Conservation (phyloP, 2,797 vertebrate genomes). For the Hyperoplus lanceolatus region DNA sequence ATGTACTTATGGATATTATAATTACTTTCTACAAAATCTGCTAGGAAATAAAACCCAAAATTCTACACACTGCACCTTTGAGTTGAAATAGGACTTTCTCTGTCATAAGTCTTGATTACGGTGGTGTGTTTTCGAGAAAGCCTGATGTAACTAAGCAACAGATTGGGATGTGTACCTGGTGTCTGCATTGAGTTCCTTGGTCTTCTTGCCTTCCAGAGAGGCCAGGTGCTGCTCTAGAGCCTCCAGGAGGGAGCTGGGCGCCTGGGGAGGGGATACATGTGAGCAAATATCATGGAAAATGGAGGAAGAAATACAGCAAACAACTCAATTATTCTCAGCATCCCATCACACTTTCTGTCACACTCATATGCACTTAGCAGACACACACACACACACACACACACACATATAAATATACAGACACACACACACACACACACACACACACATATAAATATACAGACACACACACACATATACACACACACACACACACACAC, state of each 20-base stretch:
- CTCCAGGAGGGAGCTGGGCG: constrained; percentile 95
- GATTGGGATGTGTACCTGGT: constrained; percentile 83
- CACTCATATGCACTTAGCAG: constrained; percentile 13
- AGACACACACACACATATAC: constrained; percentile 27
- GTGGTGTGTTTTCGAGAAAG: background rate
- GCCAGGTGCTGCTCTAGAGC: constrained; percentile 95
- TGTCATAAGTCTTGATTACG: background rate
- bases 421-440: constrained; percentile 22
- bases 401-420: constrained; percentile 28
- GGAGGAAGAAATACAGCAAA: background rate
- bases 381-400: background rate
- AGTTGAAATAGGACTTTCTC: background rate
- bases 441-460: background rate
- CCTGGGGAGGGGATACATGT: constrained; percentile 75
- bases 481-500: constrained; percentile 25
- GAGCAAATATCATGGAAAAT: background rate
- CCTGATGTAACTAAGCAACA: background rate
- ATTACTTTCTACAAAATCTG: too few species aligned
- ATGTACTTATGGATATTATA: too few species aligned
- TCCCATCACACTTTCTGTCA: constrained; percentile 5
- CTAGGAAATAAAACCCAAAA: too few species aligned
- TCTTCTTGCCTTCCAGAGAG: constrained; percentile 96
- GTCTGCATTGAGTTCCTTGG: constrained; percentile 91
- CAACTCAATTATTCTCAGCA: constrained; percentile 7
- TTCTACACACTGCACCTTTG: too few species aligned